phyloP scores from a whole-genome alignment of 2,888 invertebrate species.

The Leptopilina syphax region DNA sequence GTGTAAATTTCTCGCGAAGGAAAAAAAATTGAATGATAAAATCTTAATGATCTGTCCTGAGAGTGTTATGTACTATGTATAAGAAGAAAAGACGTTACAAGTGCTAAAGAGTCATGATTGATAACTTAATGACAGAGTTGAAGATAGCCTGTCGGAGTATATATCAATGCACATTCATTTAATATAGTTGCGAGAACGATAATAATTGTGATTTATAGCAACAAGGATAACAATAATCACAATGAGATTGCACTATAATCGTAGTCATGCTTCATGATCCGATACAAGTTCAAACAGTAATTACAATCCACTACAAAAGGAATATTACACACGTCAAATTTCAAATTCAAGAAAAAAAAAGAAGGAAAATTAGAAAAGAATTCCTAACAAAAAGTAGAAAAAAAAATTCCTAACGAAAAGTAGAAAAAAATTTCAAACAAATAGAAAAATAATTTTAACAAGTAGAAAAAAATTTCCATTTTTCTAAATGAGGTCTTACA shows the following conservation, averaged over 20 bases:
- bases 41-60: conserved; percentile 5
- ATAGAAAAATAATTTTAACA: no score
- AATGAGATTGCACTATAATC: conserved; percentile 7
- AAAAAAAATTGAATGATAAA: conserved; percentile 7
- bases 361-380: no score
- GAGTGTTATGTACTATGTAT: neutral
- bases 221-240: conserved; percentile 25
- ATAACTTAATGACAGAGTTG: conserved; percentile 28
- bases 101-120: conserved; percentile 28
- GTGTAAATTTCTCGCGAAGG: neutral
- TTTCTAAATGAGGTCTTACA: no score
- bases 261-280: conserved; percentile 11
- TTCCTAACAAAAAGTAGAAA: no score
- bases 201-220: conserved; percentile 21
- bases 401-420: no score
- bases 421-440: no score
- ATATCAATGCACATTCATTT: conserved; percentile 4
- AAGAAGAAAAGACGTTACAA: conserved; percentile 22
- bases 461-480: no score
- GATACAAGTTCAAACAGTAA: neutral
- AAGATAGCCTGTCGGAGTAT: conserved; percentile 6
- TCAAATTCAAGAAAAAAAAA: no score
- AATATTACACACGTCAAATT: neutral
- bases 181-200: conserved; percentile 16
- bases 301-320: neutral